Percentiles rank a stretch among this genome's conserved stretches.
Evolutionary conservation across 2,113 vertebrate genomes (phyloP).

Genomic region (Lonchura striata): DNA sequence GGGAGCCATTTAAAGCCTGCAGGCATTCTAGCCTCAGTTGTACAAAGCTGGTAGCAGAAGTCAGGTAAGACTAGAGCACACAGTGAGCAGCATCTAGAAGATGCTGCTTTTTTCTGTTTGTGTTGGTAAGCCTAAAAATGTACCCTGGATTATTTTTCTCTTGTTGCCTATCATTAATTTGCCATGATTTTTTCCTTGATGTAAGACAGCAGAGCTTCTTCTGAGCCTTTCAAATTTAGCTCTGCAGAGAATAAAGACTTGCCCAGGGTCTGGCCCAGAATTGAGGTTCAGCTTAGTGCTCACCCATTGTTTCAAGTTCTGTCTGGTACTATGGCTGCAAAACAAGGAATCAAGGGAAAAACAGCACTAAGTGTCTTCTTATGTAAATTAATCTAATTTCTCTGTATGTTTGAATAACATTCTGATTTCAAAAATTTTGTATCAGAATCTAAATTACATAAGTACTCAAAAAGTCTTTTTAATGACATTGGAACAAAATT

Average conservation of each 20-base stretch:
- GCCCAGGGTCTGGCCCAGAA: neutral
- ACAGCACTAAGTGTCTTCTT: neutral
- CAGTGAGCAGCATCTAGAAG: neutral
- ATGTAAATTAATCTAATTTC: neutral
- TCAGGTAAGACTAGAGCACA: neutral
- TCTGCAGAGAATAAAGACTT: neutral
- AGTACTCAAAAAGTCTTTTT: neutral
- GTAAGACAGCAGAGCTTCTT: neutral
- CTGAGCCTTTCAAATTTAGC: neutral
- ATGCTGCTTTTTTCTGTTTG: neutral
- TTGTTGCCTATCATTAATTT: neutral
- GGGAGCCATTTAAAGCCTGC: neutral
- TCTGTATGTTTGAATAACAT: neutral
- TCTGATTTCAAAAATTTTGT: neutral
- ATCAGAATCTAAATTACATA: neutral
- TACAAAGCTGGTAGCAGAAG: neutral
- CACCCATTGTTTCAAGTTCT: rapidly evolving
- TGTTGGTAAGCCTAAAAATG: neutral
- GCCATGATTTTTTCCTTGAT: neutral
- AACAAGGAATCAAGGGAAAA: neutral
- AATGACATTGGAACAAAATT: neutral
- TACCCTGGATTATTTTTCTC: neutral
- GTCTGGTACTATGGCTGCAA: no score
- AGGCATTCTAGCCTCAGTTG: neutral
- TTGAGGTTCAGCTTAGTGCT: neutral